A percentile compares a stretch with the other conserved stretches of the same genome.
phyloP scores from a whole-genome alignment of 2,888 invertebrate species.

The Pilophorus perplexus region DNA sequence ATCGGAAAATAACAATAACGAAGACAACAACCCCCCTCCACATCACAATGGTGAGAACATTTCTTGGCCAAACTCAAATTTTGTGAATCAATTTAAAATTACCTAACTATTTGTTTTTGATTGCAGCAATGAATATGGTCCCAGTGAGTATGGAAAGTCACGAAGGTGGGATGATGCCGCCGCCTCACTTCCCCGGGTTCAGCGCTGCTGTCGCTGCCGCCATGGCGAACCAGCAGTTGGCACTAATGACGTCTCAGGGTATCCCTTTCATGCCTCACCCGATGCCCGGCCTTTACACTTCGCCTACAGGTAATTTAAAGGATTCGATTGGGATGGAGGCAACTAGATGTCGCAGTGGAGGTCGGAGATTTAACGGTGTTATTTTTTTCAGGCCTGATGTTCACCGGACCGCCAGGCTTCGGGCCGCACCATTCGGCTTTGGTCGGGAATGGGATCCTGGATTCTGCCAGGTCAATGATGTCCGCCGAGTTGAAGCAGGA shows the following conservation, averaged over 20 bases:
- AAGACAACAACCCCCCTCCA: constrained; percentile 45
- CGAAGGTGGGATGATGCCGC: constrained; percentile 46
- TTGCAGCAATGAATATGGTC: constrained; percentile 47
- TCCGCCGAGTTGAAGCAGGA: constrained; percentile 45
- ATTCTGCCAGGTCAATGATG: constrained; percentile 47
- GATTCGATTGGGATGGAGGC: no score
- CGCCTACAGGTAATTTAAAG: constrained; percentile 49
- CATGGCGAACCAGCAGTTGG: constrained; percentile 55
- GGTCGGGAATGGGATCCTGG: constrained; percentile 48
- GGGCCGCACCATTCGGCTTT: constrained; percentile 49
- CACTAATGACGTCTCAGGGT: constrained; percentile 56
- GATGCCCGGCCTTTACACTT: constrained; percentile 54
- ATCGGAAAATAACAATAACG: constrained; percentile 51
- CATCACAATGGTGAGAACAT: constrained; percentile 48
- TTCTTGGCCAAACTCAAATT: no score
- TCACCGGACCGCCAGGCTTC: constrained; percentile 52
- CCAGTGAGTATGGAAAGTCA: constrained; percentile 49
- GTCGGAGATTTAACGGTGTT: no score
- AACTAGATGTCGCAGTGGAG: no score
- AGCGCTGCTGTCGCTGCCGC: constrained; percentile 55
- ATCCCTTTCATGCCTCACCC: constrained; percentile 56
- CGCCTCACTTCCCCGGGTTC: constrained; percentile 50
- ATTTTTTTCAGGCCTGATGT: constrained; percentile 52
- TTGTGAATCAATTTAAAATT: no score
- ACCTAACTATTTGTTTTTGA: no score